Conservation (phyloP, 1,140 invertebrate species). For the Procambarus clarkii region DNA sequence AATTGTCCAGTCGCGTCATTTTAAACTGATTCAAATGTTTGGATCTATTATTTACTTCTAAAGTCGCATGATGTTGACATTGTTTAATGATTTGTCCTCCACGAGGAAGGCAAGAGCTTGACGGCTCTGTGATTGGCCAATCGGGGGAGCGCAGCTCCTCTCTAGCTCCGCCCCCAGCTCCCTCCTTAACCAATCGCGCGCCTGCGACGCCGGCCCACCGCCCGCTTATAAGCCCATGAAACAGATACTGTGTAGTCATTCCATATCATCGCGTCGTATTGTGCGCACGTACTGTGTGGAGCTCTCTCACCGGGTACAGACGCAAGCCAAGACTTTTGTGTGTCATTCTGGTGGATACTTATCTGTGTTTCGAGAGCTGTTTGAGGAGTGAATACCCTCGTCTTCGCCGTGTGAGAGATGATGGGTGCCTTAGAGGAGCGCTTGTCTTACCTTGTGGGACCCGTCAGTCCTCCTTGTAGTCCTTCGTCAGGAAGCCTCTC, state of each 20-base stretch:
- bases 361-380: background rate
- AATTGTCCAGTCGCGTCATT: too few species aligned
- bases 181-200: background rate
- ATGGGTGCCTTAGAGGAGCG: slow-evolving; percentile 43
- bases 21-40: too few species aligned
- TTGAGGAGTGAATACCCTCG: background rate
- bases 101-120: background rate
- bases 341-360: background rate
- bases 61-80: background rate
- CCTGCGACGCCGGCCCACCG: background rate
- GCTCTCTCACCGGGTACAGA: background rate
- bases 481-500: slow-evolving; percentile 12
- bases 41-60: too few species aligned
- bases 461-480: slow-evolving; percentile 47
- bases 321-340: background rate
- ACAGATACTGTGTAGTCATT: background rate
- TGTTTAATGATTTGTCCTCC: background rate
- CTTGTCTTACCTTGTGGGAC: slow-evolving; percentile 37
- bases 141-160: background rate
- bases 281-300: background rate
- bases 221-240: background rate
- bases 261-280: background rate
- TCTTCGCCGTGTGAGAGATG: slow-evolving; percentile 7
- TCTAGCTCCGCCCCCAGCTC: background rate
- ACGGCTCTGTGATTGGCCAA: background rate